Evolutionary conservation across 2,797 vertebrate species (phyloP), one percentile per base, ranked within the genome.

Genomic region (Forpus xanthops): DNA sequence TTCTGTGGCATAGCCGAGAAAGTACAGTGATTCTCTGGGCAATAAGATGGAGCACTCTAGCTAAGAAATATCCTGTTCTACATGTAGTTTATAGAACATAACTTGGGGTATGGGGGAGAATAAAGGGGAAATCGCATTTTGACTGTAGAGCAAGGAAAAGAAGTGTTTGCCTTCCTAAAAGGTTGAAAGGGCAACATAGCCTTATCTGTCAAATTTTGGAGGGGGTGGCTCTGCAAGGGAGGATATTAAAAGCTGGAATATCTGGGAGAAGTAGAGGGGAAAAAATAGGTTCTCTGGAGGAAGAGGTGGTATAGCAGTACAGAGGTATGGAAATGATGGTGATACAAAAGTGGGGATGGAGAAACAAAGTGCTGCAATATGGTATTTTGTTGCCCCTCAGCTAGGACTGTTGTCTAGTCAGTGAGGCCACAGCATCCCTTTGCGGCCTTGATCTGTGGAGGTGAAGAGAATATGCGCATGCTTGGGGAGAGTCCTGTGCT

Each of bases 301-400:
- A 53, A 50, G 13, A 70, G 23, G 12, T 5, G 2, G 14, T 8
- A 3, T 45, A 70, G 14, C 5, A 21, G 1, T 9, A 28, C 10
- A 10, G 58, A 30, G 24, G 1, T 9, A 11, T 15, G 8, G 15
- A 9, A 30, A 2, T 1, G 3, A 11, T 6, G 27, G 14, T 0
- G 45, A 6, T 27, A 9, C 2, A 20, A 33, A 24, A 9, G 31
- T 3, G 13, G 35, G 41, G 64, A 3, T 19, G 73, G 39, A 47
- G 39, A 13, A 27, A 20, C 7, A 1, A 3, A 42, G 31, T 52
- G 25, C 71, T 89, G 89, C 37, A 39, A 1, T 33, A 16, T 0
- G 3, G 33, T 47, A 0, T 41, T 88, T 7, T 0, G 0, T 24
- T 21, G 17, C 24, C 61, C 3, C 39, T 45, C 8, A 4, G 33